phyloP scores from a whole-genome alignment of 2,888 invertebrate species.

The Pheosia tremula region DNA sequence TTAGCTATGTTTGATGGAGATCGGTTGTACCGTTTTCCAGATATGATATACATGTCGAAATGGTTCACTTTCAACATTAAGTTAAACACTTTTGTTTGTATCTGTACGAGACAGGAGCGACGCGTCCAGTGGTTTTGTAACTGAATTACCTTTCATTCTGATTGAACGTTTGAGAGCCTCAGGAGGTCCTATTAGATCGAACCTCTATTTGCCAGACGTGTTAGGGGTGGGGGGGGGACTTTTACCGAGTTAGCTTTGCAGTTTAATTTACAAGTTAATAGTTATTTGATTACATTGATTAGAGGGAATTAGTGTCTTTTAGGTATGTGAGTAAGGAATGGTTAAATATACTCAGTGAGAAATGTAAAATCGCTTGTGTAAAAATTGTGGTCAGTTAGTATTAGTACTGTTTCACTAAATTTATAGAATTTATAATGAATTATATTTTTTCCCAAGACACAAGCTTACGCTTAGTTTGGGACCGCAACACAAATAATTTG shows the following conservation, averaged over 20 bases:
- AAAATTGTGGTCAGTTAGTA: too few species aligned
- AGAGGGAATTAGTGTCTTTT: not conserved
- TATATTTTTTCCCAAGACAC: too few species aligned
- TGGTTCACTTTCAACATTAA: not conserved
- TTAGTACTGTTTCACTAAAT: too few species aligned
- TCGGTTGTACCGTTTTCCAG: too few species aligned
- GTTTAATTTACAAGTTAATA: slow-evolving; percentile 18
- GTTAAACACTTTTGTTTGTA: slow-evolving; percentile 41
- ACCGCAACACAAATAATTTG: too few species aligned
- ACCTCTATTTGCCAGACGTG: slow-evolving; percentile 62
- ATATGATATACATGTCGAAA: too few species aligned
- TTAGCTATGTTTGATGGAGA: too few species aligned
- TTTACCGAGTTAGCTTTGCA: slow-evolving; percentile 35
- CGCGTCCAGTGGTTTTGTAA: slow-evolving; percentile 77
- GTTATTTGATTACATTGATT: slow-evolving; percentile 23
- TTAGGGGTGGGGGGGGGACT: slow-evolving; percentile 43
- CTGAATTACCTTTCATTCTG: slow-evolving; percentile 82
- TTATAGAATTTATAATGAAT: too few species aligned
- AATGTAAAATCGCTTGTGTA: too few species aligned
- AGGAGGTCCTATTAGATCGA: slow-evolving; percentile 63
- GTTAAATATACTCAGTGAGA: too few species aligned
- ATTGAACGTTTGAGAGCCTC: slow-evolving; percentile 79
- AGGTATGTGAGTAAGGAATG: too few species aligned
- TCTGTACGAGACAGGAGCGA: slow-evolving; percentile 56
- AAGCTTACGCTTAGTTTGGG: too few species aligned